These are phyloP conservation scores for Apostichopus leukothele DNA, from an alignment of 53 echinoderm and acorn worm genomes.

Conservation along the genomic window DNA sequence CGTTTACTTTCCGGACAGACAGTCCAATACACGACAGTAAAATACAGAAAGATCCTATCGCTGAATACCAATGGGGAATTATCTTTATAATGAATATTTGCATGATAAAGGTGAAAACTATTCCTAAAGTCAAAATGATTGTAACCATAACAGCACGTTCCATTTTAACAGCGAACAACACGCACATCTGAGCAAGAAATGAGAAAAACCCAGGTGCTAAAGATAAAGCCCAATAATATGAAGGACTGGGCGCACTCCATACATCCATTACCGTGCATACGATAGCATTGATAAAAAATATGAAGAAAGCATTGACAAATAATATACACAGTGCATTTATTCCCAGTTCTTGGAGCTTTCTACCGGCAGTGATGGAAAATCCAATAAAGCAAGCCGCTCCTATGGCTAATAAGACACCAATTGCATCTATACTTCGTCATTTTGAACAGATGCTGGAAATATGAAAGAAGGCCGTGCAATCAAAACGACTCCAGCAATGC, in stretches of 20 bases:
- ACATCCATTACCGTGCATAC: slow-evolving; percentile 3
- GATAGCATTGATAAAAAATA: not conserved
- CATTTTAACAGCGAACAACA: slow-evolving; percentile 12
- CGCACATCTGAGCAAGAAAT: slow-evolving; percentile 11
- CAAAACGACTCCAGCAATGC: slow-evolving; percentile 21
- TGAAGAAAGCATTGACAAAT: not conserved
- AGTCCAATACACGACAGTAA: slow-evolving; percentile 21
- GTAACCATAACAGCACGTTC: slow-evolving; percentile 39
- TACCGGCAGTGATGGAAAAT: not conserved
- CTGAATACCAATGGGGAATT: slow-evolving; percentile 28
- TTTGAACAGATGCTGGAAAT: not conserved
- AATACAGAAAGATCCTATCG: slow-evolving; percentile 12
- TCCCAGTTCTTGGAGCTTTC: not conserved
- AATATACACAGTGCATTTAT: not conserved
- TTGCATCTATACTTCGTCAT: not conserved
- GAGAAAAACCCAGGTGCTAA: slow-evolving; percentile 16
- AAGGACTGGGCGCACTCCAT: slow-evolving; percentile 24
- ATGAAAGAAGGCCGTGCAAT: slow-evolving; percentile 35
- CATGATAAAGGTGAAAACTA: slow-evolving; percentile 30
- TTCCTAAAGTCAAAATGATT: slow-evolving; percentile 17
- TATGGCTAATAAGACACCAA: slow-evolving; percentile 1
- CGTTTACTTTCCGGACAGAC: not conserved
- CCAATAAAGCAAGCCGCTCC: slow-evolving; percentile 10
- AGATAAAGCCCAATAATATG: slow-evolving; percentile 27
- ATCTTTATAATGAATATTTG: slow-evolving; percentile 21